Conservation (phyloP, 2,113 vertebrate genomes). For the Zosterops lateralis region DNA sequence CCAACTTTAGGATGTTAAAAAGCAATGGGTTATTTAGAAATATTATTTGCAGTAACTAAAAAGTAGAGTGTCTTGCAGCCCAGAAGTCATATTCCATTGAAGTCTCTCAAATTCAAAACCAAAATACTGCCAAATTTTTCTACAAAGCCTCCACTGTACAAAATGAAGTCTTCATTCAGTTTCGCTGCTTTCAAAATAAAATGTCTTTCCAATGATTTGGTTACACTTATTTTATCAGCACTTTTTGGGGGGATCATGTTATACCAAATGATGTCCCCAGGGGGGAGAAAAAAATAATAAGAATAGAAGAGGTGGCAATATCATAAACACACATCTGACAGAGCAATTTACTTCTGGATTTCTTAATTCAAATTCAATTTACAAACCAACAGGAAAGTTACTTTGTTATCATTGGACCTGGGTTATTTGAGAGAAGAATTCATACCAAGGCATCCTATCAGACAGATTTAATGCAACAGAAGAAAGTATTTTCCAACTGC, state of each 20-base stretch:
- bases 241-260: background rate
- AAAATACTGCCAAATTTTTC: background rate
- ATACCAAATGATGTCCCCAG: accelerated
- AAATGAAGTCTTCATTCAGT: background rate
- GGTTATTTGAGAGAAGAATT: background rate
- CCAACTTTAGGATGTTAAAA: background rate
- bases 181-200: background rate
- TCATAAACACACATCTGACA: background rate
- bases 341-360: background rate
- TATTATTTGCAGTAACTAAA: background rate
- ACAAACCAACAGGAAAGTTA: background rate
- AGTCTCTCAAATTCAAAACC: background rate
- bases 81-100: background rate
- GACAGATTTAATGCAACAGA: background rate
- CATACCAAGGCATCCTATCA: background rate
- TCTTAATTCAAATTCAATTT: background rate
- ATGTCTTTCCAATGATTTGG: background rate
- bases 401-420: background rate
- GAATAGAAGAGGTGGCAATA: background rate
- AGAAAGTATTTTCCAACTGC: background rate
- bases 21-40: background rate
- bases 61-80: background rate
- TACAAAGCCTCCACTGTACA: background rate
- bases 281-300: background rate
- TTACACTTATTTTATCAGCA: background rate